Evolutionary conservation across 2,113 vertebrate genomes (phyloP), one percentile per base, ranked within the genome.

Genomic region (Gallinago media): DNA sequence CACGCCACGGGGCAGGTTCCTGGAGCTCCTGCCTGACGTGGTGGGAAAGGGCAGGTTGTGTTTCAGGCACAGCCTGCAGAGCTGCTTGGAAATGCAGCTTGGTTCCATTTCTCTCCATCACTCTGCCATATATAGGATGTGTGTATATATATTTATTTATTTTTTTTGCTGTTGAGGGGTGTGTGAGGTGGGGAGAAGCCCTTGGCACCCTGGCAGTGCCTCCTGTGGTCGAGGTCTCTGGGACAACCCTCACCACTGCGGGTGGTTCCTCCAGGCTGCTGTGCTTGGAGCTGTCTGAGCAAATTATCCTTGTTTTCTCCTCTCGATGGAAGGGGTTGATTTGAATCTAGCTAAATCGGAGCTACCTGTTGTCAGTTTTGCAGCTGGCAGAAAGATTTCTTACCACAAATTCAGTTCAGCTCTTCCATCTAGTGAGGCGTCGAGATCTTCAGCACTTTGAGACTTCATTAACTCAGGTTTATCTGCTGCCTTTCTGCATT

Each of bases 141-240:
- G 0, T 52, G 5, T 68, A 5, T 34, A 6, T 68, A 6, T 21
- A 20, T 40, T 42, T 42, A 15, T 42, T 42, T n/a, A n/a, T 21
- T 70, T 16, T 70, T 49, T 59, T 27, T 11, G 2, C 29, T 21
- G 8, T 76, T 75, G 42, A 16, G 8, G 23, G 15, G 10, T 9
- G 15, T 77, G 29, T 47, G 71, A 83, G 52, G 22, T 18, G 7
- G 26, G 38, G 49, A 76, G 56, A 31, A 86, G 47, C 89, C 40
- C 31, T 16, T 0, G 0, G 50, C 31, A 16, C 47, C 42, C 19
- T 1, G 0, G 22, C 20, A 9, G 34, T 36, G n/a, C 10, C 54
- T 65, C 12, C 42, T 19, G 18, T 3, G 7, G 13, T 4, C 2
- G 74, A 42, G n/a, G 29, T 74, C 58, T 83, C 56, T 46, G 89